phyloP scores from a whole-genome alignment of 1,140 invertebrate species.

The Aphis gossypii region DNA sequence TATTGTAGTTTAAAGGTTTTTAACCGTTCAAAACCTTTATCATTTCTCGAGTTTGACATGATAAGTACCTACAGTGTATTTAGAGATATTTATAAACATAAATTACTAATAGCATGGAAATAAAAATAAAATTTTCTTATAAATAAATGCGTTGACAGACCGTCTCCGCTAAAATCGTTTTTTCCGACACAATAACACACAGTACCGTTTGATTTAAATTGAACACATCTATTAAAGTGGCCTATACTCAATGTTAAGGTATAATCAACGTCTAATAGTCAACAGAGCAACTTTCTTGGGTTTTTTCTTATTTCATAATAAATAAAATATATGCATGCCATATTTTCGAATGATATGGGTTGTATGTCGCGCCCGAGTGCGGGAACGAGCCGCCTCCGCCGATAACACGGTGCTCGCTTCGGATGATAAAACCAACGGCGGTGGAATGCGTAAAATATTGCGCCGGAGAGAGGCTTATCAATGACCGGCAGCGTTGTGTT shows the following conservation, averaged over 20 bases:
- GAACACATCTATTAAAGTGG: too few relatives aligned
- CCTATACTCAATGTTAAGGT: too few relatives aligned
- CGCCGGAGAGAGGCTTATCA: slow-evolving; percentile 44
- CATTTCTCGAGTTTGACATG: neutral
- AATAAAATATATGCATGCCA: neutral
- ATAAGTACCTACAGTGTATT: neutral
- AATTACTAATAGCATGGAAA: too few relatives aligned
- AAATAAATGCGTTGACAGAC: too few relatives aligned
- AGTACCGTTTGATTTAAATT: too few relatives aligned
- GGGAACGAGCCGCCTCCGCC: neutral
- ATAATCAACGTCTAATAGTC: neutral
- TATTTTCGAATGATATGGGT: neutral
- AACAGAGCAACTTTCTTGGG: neutral
- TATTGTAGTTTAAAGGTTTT: too few relatives aligned
- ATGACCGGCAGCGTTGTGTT: slow-evolving; percentile 55
- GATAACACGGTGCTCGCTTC: neutral
- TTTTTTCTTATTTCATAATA: neutral
- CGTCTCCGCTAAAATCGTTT: too few relatives aligned
- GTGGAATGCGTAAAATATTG: slow-evolving; percentile 48
- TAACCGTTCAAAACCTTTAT: neutral
- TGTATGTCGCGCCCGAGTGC: neutral
- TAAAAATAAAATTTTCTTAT: too few relatives aligned
- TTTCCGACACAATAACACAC: too few relatives aligned
- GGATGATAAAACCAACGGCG: slow-evolving; percentile 32
- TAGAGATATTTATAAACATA: neutral